phyloP scores from a whole-genome alignment of 2,888 invertebrate species.

The Crocallis elinguaria region DNA sequence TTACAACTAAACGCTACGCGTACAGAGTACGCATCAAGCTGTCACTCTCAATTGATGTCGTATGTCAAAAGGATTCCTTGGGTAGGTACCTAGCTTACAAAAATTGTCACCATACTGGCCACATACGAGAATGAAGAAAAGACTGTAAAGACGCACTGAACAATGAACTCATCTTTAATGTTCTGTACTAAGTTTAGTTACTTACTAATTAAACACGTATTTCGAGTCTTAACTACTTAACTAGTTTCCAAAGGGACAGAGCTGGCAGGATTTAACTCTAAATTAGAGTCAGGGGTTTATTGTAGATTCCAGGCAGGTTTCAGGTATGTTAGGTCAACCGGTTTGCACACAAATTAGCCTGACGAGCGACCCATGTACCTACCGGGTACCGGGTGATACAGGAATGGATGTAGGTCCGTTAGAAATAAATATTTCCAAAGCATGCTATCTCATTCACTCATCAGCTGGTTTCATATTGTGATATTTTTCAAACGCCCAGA shows the following conservation, averaged over 20 bases:
- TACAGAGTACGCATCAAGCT: too few species aligned
- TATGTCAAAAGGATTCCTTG: too few species aligned
- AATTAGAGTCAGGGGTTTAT: constrained; percentile 12
- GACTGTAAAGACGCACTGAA: too few species aligned
- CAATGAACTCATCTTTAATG: background rate
- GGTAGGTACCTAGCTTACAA: too few species aligned
- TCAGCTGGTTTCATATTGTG: too few species aligned
- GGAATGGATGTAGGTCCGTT: constrained; percentile 30
- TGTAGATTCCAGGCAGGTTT: constrained; percentile 23
- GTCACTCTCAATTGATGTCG: too few species aligned
- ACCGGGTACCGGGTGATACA: constrained; percentile 28
- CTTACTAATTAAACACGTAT: constrained; percentile 22
- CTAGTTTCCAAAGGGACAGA: constrained; percentile 14
- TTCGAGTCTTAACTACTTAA: constrained; percentile 8
- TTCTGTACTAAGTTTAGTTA: constrained; percentile 5
- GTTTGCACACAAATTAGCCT: constrained; percentile 42
- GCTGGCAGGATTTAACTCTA: constrained; percentile 13
- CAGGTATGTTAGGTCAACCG: constrained; percentile 19
- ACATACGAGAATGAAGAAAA: too few species aligned
- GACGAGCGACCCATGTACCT: constrained; percentile 37
- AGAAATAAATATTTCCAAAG: too few species aligned
- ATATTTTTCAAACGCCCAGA: too few species aligned
- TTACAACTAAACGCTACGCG: too few species aligned
- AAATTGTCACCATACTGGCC: too few species aligned
- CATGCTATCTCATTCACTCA: too few species aligned